Percentiles rank a stretch among this genome's conserved stretches.
phyloP scores from a whole-genome alignment of 2,797 vertebrate species.

The Melanotaenia boesemani region DNA sequence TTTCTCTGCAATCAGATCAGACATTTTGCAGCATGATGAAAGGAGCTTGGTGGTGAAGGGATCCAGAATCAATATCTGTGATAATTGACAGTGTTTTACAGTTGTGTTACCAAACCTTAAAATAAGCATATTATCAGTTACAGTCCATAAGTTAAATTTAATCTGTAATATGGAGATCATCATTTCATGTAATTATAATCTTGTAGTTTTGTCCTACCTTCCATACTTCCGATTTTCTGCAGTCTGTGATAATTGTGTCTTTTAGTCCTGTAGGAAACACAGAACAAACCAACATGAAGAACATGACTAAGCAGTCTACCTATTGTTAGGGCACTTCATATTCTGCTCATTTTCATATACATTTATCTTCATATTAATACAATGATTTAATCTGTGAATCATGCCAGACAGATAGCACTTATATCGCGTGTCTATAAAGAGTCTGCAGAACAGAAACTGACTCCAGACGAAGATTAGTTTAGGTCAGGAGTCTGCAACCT shows the following conservation, averaged over 20 bases:
- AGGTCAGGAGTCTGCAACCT: too few relatives aligned
- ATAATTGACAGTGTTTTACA: background rate
- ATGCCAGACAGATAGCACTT: too few relatives aligned
- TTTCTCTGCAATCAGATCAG: conserved; percentile 91
- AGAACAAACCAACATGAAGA: conserved; percentile 18
- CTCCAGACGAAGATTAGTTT: too few relatives aligned
- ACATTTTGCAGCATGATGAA: conserved; percentile 96
- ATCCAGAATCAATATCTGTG: conserved; percentile 94
- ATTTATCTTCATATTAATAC: too few relatives aligned
- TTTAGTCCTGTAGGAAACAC: conserved; percentile 85
- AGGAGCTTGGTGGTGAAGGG: conserved; percentile 93
- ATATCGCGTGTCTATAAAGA: too few relatives aligned
- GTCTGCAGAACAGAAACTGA: too few relatives aligned
- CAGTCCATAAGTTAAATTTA: background rate
- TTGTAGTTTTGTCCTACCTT: conserved; percentile 85
- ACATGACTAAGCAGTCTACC: background rate
- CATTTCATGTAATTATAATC: background rate
- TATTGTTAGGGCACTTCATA: too few relatives aligned
- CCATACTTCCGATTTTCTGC: conserved; percentile 92
- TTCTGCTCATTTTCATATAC: too few relatives aligned
- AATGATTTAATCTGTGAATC: too few relatives aligned
- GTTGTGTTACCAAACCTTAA: background rate
- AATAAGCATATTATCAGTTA: background rate
- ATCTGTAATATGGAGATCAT: background rate
- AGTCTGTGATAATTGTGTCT: conserved; percentile 90